These are phyloP conservation scores for Nematolebias whitei DNA, from an alignment of 2,113 vertebrate species.

Conservation along the genomic window DNA sequence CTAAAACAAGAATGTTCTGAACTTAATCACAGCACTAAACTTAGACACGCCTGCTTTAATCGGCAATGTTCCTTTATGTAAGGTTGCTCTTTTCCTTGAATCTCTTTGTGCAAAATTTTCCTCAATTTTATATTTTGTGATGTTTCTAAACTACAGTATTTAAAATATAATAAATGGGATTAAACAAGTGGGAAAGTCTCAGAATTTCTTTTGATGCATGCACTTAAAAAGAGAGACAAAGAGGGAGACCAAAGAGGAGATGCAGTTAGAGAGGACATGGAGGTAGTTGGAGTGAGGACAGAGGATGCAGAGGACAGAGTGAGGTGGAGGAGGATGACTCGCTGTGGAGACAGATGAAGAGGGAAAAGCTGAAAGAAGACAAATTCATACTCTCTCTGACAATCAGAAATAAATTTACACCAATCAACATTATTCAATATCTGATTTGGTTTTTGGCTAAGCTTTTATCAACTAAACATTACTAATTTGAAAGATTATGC, in stretches of 20 bases:
- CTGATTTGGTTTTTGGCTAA: not conserved
- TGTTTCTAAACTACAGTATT: conserved; percentile 75
- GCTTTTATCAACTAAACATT: not conserved
- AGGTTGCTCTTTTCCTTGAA: conserved; percentile 75
- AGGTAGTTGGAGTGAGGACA: no score
- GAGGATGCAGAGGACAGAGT: no score
- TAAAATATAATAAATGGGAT: conserved; percentile 75
- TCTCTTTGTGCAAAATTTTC: conserved; percentile 75
- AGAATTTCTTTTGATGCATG: conserved; percentile 14
- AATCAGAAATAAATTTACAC: not conserved
- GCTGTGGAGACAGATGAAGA: no score
- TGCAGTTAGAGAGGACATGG: no score
- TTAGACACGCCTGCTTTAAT: conserved; percentile 60
- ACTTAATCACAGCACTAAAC: conserved; percentile 46
- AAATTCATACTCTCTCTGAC: not conserved
- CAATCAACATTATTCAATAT: not conserved
- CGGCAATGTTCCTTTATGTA: conserved; percentile 59
- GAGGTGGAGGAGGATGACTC: no score
- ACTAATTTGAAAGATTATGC: no score
- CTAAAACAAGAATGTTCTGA: conserved; percentile 59
- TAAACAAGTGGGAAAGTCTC: conserved; percentile 48
- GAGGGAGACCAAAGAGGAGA: no score
- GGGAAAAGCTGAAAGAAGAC: no score
- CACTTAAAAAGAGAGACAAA: not conserved
- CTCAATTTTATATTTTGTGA: conserved; percentile 78